These are phyloP conservation scores for Trachymyrmex cornetzi DNA, from an alignment of 1,140 invertebrate genomes.

Conservation along the genomic window DNA sequence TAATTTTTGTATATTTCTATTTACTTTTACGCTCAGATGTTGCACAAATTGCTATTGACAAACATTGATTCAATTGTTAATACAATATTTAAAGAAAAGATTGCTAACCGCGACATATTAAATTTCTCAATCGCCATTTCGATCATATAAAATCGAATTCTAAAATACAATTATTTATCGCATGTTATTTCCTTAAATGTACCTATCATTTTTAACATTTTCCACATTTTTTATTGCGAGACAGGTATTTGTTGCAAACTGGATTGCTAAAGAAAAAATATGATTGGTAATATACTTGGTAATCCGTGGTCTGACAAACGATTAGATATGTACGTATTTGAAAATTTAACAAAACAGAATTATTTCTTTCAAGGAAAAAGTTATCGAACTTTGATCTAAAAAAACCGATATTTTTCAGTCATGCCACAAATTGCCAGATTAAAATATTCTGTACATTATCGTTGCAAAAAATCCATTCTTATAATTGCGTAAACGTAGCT, in stretches of 20 bases:
- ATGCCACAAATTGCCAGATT: background rate
- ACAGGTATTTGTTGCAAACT: background rate
- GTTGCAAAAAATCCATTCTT: background rate
- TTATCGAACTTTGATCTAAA: background rate
- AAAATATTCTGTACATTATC: background rate
- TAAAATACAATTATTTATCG: background rate
- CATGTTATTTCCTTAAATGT: background rate
- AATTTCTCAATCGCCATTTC: background rate
- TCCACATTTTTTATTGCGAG: background rate
- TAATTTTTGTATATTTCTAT: background rate
- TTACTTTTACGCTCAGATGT: background rate
- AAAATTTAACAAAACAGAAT: background rate
- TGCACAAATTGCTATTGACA: background rate
- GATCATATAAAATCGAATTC: background rate
- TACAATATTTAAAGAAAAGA: background rate
- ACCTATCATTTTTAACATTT: conserved; percentile 21
- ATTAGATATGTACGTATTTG: background rate
- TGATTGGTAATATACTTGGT: background rate
- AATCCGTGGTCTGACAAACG: background rate
- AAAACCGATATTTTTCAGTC: background rate
- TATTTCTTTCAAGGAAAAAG: background rate
- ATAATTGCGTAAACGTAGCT: too few relatives aligned
- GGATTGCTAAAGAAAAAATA: background rate
- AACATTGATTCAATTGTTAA: background rate
- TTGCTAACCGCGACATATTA: background rate